These are phyloP conservation scores for Lepidocyrtoides sp. DNA, from an alignment of 2,888 invertebrate genomes.

Conservation along the genomic window DNA sequence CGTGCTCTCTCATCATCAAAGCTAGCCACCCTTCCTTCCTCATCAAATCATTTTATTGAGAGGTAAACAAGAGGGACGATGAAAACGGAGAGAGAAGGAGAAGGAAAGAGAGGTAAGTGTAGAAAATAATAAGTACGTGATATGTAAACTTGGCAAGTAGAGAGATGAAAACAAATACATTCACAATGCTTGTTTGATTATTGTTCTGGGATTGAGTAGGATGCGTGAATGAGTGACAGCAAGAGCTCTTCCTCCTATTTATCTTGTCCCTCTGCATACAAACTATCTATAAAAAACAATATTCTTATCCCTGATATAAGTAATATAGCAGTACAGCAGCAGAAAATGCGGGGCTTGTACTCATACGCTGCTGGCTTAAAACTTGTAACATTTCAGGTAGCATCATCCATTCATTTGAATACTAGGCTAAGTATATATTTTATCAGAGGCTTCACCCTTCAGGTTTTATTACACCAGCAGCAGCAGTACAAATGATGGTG, in stretches of 20 bases:
- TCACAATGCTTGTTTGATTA: conserved; percentile 66
- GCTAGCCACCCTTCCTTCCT: conserved; percentile 59
- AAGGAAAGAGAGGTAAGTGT: not conserved
- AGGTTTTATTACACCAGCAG: not conserved
- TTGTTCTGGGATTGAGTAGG: conserved; percentile 66
- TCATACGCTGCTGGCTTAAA: too few species aligned
- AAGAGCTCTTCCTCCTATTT: conserved; percentile 47
- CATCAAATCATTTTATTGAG: conserved; percentile 64
- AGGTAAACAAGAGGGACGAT: conserved; percentile 23
- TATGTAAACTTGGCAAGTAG: conserved; percentile 57
- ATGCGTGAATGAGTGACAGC: conserved; percentile 57
- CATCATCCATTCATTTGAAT: not conserved
- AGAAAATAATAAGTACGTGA: conserved; percentile 28
- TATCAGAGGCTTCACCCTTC: conserved; percentile 31
- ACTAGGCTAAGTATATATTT: conserved; percentile 19
- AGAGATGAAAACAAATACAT: conserved; percentile 71
- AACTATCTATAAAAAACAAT: not conserved
- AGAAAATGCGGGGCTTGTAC: not conserved
- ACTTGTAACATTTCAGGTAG: not conserved
- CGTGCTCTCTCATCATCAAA: conserved; percentile 33
- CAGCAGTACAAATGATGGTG: conserved; percentile 38
- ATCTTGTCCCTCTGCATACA: conserved; percentile 9
- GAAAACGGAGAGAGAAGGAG: not conserved
- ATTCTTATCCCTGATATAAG: not conserved
- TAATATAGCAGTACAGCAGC: not conserved